Base-by-base conservation (phyloP, 1,140 invertebrate genomes). In the Pollicipes pollicipes region DNA sequence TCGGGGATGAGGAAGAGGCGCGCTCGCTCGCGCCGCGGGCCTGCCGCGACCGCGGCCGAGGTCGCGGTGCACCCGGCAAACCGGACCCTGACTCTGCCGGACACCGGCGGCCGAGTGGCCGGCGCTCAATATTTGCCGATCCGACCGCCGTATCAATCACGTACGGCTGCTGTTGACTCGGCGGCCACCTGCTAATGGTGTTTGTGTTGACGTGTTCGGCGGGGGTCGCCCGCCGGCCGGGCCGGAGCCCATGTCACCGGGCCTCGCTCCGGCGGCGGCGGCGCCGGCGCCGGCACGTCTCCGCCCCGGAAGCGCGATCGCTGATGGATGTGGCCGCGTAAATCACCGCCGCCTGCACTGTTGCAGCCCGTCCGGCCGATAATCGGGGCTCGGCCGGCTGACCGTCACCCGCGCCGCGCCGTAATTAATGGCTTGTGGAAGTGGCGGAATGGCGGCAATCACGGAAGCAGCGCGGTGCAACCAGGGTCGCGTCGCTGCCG, bases 161-260 rank as follows among this genome's bases (percentile, higher is more conserved):
- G n/a, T n/a, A n/a, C n/a, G n/a, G n/a, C n/a, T 10, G 35, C 35
- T 58, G 45, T 58, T 58, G 45, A 58, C 45, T 58, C 45, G 45
- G 6, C 45, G 10, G 17, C 45, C 45, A 58, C 45, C 45, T 58
- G 45, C 45, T 58, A 58, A 58, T 58, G 45, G 45, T 58, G 45
- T 58, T 58, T 58, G 45, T 58, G 45, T 58, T 58, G 45, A 58
- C 45, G 45, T 58, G 45, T n/a, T n/a, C n/a, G n/a, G n/a, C n/a
- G n/a, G n/a, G n/a, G n/a, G n/a, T 24, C 6, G 45, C 2, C 32
- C 32, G 32, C 45, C 45, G 45, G 21, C 10, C 45, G 17, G 45
- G 21, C 45, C 45, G 45, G 45, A 58, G 45, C 8, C 6, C 35
- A n/a, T n/a, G n/a, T n/a, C n/a, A n/a, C n/a, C n/a, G n/a, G n/a